These are phyloP conservation scores for Alosa sapidissima DNA, from an alignment of 2,797 vertebrate genomes.

Conservation along the genomic window DNA sequence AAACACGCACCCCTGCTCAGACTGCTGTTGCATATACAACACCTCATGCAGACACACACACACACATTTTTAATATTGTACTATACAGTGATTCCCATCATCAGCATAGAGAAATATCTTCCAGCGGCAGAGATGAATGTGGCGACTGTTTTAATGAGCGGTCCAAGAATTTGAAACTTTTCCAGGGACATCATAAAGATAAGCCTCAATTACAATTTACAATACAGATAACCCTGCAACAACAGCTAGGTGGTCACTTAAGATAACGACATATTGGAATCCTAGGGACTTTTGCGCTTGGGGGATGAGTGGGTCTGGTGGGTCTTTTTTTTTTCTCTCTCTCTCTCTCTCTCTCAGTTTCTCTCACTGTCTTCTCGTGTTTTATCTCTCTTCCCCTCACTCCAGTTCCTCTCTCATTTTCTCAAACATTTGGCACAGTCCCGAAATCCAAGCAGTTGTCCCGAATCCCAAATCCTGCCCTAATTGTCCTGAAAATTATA, in stretches of 20 bases:
- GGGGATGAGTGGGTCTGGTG: no score
- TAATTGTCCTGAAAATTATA: no score
- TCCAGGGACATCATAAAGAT: background rate
- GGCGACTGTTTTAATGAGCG: background rate
- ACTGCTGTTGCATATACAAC: slow-evolving; percentile 91
- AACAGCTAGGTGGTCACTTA: no score
- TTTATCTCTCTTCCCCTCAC: background rate
- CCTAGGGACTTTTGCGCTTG: no score
- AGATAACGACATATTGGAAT: no score
- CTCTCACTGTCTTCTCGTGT: background rate
- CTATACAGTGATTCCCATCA: no score
- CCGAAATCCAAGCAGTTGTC: no score
- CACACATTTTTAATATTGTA: background rate
- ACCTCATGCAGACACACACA: slow-evolving; percentile 76
- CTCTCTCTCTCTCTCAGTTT: background rate
- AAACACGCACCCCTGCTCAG: slow-evolving; percentile 73
- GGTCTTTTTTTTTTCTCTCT: background rate
- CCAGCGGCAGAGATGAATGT: background rate
- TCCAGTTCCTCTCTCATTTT: background rate
- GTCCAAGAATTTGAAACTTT: background rate
- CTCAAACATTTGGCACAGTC: no score
- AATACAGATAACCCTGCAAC: background rate
- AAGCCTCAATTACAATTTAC: background rate
- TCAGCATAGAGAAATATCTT: no score
- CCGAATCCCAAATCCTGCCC: no score